Percentiles rank a stretch among this genome's conserved stretches.
Evolutionary conservation across 2,113 vertebrate species (phyloP).

Genomic region (Notarius lentiginosus): DNA sequence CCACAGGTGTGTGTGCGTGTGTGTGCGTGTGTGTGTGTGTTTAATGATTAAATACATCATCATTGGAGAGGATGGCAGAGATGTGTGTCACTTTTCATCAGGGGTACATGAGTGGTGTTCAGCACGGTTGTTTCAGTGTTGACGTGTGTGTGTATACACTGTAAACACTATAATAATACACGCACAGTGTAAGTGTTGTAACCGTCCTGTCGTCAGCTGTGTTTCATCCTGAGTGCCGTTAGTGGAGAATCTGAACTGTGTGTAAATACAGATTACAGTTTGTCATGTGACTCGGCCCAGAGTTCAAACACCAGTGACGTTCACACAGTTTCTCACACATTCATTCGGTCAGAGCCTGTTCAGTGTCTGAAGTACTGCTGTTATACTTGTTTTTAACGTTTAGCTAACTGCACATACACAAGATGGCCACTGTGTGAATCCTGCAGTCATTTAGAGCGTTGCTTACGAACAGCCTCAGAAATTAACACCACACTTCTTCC

Average conservation of each 20-base stretch:
- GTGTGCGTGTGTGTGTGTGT: not conserved
- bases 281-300: not conserved
- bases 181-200: not conserved
- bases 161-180: not conserved
- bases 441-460: not conserved
- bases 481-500: too few relatives aligned
- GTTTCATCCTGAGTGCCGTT: not conserved
- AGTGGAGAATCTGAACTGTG: not conserved
- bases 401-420: not conserved
- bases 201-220: not conserved
- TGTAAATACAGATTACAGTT: conserved; percentile 43
- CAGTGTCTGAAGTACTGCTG: not conserved
- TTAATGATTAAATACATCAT: conserved; percentile 2
- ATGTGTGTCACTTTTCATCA: not conserved
- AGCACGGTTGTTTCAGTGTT: not conserved
- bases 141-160: not conserved
- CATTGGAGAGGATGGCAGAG: not conserved
- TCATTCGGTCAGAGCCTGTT: not conserved
- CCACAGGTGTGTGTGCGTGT: conserved; percentile 38
- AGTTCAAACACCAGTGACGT: not conserved
- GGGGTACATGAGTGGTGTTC: not conserved
- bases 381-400: not conserved
- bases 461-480: not conserved
- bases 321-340: not conserved
- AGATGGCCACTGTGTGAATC: not conserved